phyloP scores from a whole-genome alignment of 2,888 invertebrate genomes.

The Dyspetes luteomarginatus region DNA sequence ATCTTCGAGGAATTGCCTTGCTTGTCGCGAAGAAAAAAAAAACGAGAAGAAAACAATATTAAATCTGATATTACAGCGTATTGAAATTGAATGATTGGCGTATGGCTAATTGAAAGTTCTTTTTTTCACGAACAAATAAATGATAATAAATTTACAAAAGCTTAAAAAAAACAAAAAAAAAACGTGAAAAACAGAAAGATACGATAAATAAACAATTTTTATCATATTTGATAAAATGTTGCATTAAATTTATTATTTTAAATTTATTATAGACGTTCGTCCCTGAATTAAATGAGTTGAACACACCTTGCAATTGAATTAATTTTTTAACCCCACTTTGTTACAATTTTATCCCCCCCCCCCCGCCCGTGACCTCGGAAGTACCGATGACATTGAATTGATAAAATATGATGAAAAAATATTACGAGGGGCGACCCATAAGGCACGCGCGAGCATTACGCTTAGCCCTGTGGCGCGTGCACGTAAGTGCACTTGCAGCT shows the following conservation, averaged over 20 bases:
- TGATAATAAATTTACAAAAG: no score
- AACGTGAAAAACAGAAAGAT: no score
- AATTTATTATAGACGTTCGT: background rate
- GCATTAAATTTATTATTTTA: background rate
- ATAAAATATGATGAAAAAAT: conserved; percentile 27
- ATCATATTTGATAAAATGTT: no score
- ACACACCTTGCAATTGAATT: conserved; percentile 16
- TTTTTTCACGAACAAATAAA: no score
- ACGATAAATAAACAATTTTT: no score
- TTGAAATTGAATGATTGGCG: no score
- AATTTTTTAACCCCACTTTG: background rate
- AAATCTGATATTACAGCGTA: no score
- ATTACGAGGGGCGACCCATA: conserved; percentile 21
- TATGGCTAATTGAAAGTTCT: no score
- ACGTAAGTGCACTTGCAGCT: conserved; percentile 58
- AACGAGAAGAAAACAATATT: no score
- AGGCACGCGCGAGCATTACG: background rate
- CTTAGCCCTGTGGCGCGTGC: conserved; percentile 28
- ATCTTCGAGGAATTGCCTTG: no score
- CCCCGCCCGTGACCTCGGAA: conserved; percentile 53
- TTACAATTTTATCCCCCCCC: conserved; percentile 17
- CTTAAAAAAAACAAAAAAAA: no score
- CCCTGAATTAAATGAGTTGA: background rate
- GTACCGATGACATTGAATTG: conserved; percentile 50
- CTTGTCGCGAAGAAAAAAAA: no score